Evolutionary conservation across 2,113 vertebrate genomes (phyloP).

Genomic region (Chelonoidis abingdonii): DNA sequence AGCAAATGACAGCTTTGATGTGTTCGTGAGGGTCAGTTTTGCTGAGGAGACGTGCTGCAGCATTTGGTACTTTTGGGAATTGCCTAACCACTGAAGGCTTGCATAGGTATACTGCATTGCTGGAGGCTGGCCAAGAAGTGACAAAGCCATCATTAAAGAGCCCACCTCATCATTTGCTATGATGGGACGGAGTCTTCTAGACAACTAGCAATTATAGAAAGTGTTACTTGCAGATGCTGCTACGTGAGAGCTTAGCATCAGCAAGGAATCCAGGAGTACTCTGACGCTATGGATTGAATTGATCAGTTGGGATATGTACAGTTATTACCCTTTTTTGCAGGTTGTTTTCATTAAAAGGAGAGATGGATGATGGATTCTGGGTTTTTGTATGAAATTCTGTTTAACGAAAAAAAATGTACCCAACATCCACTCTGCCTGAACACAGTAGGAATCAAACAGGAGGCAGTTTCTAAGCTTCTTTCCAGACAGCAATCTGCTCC

Average conservation of each 20-base stretch:
- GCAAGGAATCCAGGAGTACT: background rate
- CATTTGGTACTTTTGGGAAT: background rate
- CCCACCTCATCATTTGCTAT: background rate
- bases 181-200: background rate
- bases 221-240: background rate
- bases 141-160: background rate
- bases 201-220: background rate
- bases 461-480: too few species aligned
- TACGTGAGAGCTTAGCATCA: background rate
- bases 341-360: too few species aligned
- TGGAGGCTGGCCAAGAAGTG: background rate
- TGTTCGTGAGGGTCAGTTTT: background rate
- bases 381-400: too few species aligned
- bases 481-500: too few species aligned
- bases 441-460: too few species aligned
- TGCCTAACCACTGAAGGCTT: background rate
- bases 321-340: background rate
- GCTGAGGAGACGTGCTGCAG: background rate
- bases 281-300: background rate
- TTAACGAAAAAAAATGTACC: too few species aligned
- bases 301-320: background rate
- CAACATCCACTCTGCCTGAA: too few species aligned
- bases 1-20: background rate
- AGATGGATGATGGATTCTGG: too few species aligned
- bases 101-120: background rate